Base-by-base conservation (phyloP, 2,888 invertebrate species). In the Leptinotarsa juncta region DNA sequence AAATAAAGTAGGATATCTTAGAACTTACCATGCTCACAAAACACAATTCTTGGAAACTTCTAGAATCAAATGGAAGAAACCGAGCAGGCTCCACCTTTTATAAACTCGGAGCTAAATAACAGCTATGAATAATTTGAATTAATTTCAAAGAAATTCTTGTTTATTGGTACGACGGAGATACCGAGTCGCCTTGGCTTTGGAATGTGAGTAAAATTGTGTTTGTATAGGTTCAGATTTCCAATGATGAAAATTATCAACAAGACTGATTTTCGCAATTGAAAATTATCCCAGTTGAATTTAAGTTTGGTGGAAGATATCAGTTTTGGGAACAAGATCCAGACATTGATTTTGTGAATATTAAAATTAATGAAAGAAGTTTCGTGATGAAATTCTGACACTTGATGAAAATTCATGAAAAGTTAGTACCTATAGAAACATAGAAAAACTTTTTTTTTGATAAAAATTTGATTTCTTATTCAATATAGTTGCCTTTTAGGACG, bases 21-120 rank as follows among this genome's bases (percentile, higher is more conserved):
- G 18, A 18, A 70, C 74, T 70, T 67, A 72, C 74, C 72, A 77
- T 74, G 57, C 67, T 72, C 66, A 72, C 71, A 65, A 67, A 65
- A 72, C 70, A 70, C 67, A 53, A 74, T 62, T 74, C 62, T 32
- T 50, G 32, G 16, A 42, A 70, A 51, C 53, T 74, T 74, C 62
- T 51, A 70, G 67, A 70, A 66, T 69, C 60, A 72, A 68, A 66
- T 57, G 71, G 66, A 20, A 50, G 60, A 57, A 69, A 51, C 55
- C 62, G 42, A 65, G 53, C 51, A 42, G 16, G 23, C 14, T 55
- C 23, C 69, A 49, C 72, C 71, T 75, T 72, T 72, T 78, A 70
- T 73, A 72, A 67, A 65, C 51, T 67, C 42, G 14, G 55, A 50
- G 71, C 62, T 73, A 71, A 75, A 72, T 65, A 69, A 75, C 65